Percentiles rank a stretch among this genome's conserved stretches.
These are phyloP conservation scores for Epizoanthus rinbou DNA, from an alignment of 92 coral and sea anemone species.

Conservation along the genomic window DNA sequence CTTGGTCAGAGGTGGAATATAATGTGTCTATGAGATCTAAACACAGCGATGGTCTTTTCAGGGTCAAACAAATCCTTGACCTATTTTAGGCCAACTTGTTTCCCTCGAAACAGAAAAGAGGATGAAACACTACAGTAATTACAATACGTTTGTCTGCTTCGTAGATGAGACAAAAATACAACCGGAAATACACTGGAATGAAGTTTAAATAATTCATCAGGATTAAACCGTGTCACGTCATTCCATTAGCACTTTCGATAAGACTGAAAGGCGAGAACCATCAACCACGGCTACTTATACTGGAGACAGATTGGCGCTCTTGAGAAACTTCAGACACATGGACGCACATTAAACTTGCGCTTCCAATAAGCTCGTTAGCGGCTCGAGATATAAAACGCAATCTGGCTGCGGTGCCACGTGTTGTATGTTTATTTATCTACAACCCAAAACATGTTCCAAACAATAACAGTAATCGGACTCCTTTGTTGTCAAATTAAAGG, in stretches of 20 bases:
- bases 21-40: background rate
- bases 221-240: slow-evolving; percentile 30
- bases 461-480: slow-evolving; percentile 1
- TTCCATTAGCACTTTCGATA: slow-evolving; percentile 32
- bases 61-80: slow-evolving; percentile 37
- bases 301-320: background rate
- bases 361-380: background rate
- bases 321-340: background rate
- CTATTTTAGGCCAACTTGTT: slow-evolving; percentile 19
- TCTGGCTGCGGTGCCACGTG: background rate
- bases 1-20: background rate
- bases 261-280: slow-evolving; percentile 30
- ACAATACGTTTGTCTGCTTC: background rate
- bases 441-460: background rate
- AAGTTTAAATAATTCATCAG: slow-evolving; percentile 31
- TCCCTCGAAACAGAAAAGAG: background rate
- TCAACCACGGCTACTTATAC: slow-evolving; percentile 9
- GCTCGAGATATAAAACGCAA: background rate
- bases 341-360: background rate
- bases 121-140: background rate
- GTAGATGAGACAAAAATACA: background rate
- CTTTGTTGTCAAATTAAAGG: background rate
- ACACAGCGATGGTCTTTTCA: background rate
- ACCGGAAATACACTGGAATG: slow-evolving; percentile 14
- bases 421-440: background rate